A percentile compares a stretch with the other conserved stretches of the same genome.
These are phyloP conservation scores for Dallia pectoralis DNA, from an alignment of 2,797 vertebrate genomes.

Conservation along the genomic window DNA sequence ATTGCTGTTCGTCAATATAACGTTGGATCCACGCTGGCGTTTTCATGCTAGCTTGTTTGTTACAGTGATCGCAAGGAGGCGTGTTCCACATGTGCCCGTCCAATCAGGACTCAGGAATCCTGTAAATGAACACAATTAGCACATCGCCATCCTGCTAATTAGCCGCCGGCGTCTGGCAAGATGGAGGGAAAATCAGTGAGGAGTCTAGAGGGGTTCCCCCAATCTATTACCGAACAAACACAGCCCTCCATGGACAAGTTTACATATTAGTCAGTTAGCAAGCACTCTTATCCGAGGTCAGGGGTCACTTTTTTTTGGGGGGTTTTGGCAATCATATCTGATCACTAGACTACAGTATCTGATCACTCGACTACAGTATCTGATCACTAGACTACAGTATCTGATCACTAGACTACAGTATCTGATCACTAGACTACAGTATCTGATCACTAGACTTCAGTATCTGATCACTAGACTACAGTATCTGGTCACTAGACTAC, in stretches of 20 bases:
- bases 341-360: no score
- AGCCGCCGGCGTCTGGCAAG: slow-evolving; percentile 90
- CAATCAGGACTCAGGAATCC: slow-evolving; percentile 90
- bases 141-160: slow-evolving; percentile 95
- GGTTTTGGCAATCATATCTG: no score
- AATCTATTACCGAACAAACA: slow-evolving; percentile 86
- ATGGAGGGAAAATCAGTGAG: slow-evolving; percentile 80
- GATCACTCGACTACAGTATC: no score
- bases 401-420: no score
- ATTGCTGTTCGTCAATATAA: neutral
- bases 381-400: no score
- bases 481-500: no score
- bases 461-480: no score
- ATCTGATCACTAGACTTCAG: no score
- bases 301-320: no score
- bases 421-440: no score
- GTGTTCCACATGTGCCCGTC: slow-evolving; percentile 85
- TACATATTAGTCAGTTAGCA: no score
- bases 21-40: neutral
- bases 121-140: slow-evolving; percentile 99
- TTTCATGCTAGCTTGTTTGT: slow-evolving; percentile 66
- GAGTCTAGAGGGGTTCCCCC: slow-evolving; percentile 59
- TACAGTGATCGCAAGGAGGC: slow-evolving; percentile 76
- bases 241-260: slow-evolving; percentile 39
- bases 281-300: no score